A percentile compares a stretch with the other conserved stretches of the same genome.
phyloP scores from a whole-genome alignment of 2,888 invertebrate species.

The Ptilodon capucinus region DNA sequence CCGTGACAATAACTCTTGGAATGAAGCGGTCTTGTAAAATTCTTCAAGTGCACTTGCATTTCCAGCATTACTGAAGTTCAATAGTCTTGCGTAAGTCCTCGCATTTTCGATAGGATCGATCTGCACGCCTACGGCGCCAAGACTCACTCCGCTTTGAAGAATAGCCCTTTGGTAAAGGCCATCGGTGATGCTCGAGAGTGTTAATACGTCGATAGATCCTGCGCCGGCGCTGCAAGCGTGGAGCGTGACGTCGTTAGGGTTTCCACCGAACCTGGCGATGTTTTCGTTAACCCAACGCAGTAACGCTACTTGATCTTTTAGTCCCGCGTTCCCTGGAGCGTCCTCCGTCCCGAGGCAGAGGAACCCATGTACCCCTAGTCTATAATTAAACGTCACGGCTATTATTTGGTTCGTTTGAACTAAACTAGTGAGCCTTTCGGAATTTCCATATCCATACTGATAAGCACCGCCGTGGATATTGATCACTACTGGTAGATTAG shows the following conservation, averaged over 20 bases:
- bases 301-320: conserved; percentile 62
- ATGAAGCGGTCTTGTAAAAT: conserved; percentile 48
- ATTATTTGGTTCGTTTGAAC: conserved; percentile 41
- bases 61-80: conserved; percentile 42
- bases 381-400: conserved; percentile 54
- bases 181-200: conserved; percentile 46
- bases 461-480: conserved; percentile 69
- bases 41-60: conserved; percentile 46
- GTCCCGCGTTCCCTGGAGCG: conserved; percentile 61
- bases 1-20: conserved; percentile 30
- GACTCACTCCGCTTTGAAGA: conserved; percentile 49
- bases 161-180: conserved; percentile 57
- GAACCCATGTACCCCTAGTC: conserved; percentile 53
- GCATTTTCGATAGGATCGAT: conserved; percentile 51
- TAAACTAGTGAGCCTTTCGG: conserved; percentile 36
- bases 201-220: conserved; percentile 48
- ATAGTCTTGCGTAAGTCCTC: conserved; percentile 40
- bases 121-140: conserved; percentile 43
- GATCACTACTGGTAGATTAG: conserved; percentile 59
- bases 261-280: conserved; percentile 57
- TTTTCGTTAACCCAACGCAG: conserved; percentile 55
- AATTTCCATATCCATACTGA: conserved; percentile 51
- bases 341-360: conserved; percentile 57
- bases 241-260: conserved; percentile 58
- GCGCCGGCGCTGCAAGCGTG: conserved; percentile 57